phyloP scores from a whole-genome alignment of 2,888 invertebrate genomes.

The Sesia bembeciformis region DNA sequence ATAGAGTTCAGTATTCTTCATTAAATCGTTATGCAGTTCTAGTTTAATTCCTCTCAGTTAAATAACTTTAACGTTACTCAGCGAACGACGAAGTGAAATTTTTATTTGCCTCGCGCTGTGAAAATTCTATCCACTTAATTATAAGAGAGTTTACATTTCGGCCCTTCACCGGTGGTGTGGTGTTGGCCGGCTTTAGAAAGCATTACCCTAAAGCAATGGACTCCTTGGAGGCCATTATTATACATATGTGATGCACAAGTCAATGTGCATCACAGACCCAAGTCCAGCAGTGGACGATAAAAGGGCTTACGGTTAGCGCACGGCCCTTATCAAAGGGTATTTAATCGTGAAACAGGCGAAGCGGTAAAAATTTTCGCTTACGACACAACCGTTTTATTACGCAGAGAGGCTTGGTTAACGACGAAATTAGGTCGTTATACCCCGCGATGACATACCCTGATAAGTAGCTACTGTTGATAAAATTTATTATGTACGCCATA shows the following conservation, averaged over 20 bases:
- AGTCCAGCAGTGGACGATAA: too few relatives aligned
- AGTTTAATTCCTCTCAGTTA: neutral
- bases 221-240: too few relatives aligned
- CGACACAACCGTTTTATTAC: slow-evolving; percentile 27
- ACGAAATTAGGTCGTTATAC: slow-evolving; percentile 24
- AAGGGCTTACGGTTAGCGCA: neutral
- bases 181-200: too few relatives aligned
- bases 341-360: slow-evolving; percentile 11
- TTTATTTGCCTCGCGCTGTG: neutral
- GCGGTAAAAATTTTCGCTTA: slow-evolving; percentile 21
- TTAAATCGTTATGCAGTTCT: neutral
- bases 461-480: slow-evolving; percentile 16
- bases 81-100: neutral
- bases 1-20: neutral
- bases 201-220: too few relatives aligned
- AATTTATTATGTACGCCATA: slow-evolving; percentile 9
- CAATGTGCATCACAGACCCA: too few relatives aligned
- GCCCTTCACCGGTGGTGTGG: neutral
- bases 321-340: slow-evolving; percentile 16
- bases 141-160: slow-evolving; percentile 18
- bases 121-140: slow-evolving; percentile 18
- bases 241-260: too few relatives aligned
- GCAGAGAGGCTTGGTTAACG: slow-evolving; percentile 18
- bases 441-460: slow-evolving; percentile 18
- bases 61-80: neutral